These are phyloP conservation scores for Neosilurus hyrtlii DNA, from an alignment of 2,797 vertebrate species.

Conservation along the genomic window DNA sequence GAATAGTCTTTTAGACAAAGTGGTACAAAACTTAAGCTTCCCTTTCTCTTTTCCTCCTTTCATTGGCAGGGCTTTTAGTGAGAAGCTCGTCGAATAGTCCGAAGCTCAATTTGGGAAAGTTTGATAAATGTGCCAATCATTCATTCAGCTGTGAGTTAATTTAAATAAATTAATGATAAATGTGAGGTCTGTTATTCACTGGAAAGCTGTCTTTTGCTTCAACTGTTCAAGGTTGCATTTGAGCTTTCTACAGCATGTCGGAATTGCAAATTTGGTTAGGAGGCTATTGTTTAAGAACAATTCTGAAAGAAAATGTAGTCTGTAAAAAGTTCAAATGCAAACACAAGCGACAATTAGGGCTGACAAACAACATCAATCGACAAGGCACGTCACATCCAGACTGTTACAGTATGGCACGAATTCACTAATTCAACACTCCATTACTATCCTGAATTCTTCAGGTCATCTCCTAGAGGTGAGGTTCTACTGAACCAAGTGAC, in stretches of 20 bases:
- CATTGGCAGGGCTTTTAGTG: conserved; percentile 8
- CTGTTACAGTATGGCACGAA: neutral
- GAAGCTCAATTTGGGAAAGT: conserved; percentile 31
- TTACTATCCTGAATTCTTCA: conserved; percentile 35
- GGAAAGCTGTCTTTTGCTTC: conserved; percentile 49
- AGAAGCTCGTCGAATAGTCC: conserved; percentile 8
- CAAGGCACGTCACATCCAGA: conserved; percentile 57
- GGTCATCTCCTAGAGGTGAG: conserved; percentile 3
- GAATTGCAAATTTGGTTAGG: neutral
- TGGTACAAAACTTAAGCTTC: neutral
- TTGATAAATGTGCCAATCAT: conserved; percentile 44
- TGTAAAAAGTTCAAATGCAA: conserved; percentile 74
- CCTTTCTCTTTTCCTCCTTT: conserved; percentile 17
- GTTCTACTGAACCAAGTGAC: conserved; percentile 56
- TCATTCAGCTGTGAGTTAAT: conserved; percentile 32
- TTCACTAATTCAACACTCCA: conserved; percentile 62
- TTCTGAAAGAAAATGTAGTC: conserved; percentile 37
- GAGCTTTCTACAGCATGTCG: conserved; percentile 70
- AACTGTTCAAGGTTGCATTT: conserved; percentile 58
- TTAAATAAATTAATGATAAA: conserved; percentile 63
- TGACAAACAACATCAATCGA: conserved; percentile 68
- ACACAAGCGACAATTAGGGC: conserved; percentile 49
- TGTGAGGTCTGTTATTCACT: conserved; percentile 67
- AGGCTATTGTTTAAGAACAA: conserved; percentile 16
- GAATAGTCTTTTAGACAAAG: conserved; percentile 43